These are phyloP conservation scores for Corvus moneduloides DNA, from an alignment of 2,113 vertebrate genomes.

Conservation along the genomic window DNA sequence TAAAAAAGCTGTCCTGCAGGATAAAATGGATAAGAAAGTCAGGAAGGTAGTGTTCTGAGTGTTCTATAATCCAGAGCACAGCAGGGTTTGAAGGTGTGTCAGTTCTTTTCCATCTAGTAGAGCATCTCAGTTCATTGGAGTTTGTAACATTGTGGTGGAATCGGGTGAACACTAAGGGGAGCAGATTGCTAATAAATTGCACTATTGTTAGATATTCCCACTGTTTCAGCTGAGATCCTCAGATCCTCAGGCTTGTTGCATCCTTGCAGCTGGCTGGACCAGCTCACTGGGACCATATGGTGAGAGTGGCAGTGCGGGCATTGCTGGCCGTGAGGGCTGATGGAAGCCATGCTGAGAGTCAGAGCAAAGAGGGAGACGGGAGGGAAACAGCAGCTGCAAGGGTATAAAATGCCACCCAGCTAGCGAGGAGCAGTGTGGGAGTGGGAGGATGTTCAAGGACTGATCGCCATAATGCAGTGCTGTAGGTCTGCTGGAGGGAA, in stretches of 20 bases:
- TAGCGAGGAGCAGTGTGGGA: background rate
- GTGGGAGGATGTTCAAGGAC: background rate
- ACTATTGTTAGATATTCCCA: background rate
- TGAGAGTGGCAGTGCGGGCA: background rate
- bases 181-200: background rate
- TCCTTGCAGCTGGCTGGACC: background rate
- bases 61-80: background rate
- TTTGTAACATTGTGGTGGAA: background rate
- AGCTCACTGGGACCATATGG: background rate
- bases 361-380: background rate
- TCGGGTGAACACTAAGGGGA: background rate
- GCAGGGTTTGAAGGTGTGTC: background rate
- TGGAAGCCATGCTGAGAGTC: background rate
- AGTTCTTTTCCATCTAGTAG: background rate
- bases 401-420: conserved; percentile 20
- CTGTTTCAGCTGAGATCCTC: background rate
- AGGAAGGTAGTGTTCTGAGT: background rate
- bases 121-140: background rate
- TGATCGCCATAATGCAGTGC: no score
- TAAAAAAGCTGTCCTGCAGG: background rate
- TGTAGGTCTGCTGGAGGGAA: background rate
- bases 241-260: background rate
- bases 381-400: background rate
- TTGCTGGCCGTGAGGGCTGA: background rate
- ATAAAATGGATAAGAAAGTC: background rate